Conservation (phyloP, 2,888 invertebrate genomes). For the Sesamia inferens region DNA sequence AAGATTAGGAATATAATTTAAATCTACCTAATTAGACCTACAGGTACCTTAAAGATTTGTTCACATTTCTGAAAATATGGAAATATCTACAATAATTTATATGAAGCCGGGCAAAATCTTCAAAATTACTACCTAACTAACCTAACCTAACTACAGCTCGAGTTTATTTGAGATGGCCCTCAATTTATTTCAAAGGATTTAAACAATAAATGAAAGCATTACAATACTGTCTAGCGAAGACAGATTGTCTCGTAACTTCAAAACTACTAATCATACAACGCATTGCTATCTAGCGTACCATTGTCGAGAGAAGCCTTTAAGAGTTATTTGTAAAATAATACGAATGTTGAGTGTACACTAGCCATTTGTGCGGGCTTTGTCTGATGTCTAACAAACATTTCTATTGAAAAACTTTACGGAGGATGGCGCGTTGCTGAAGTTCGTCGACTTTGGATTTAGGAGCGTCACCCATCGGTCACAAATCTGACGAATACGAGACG, state of each 20-base stretch:
- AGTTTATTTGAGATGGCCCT: constrained; percentile 5
- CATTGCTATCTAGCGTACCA: constrained; percentile 43
- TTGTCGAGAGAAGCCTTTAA: constrained; percentile 47
- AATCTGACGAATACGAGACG: constrained; percentile 72
- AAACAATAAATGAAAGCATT: constrained; percentile 28
- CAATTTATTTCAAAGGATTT: constrained; percentile 22
- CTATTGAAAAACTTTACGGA: constrained; percentile 80
- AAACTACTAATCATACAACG: constrained; percentile 55
- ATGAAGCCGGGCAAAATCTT: not conserved
- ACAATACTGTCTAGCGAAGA: constrained; percentile 34
- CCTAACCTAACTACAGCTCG: no score
- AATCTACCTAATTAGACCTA: no score
- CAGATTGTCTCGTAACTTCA: constrained; percentile 38
- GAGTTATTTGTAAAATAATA: constrained; percentile 64
- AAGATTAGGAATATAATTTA: no score
- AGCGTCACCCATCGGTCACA: constrained; percentile 69
- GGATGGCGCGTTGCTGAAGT: constrained; percentile 68
- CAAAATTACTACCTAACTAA: not conserved
- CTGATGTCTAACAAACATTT: constrained; percentile 74
- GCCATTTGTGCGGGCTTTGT: constrained; percentile 55
- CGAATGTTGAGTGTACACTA: constrained; percentile 56
- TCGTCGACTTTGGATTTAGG: constrained; percentile 80
- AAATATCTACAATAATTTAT: not conserved
- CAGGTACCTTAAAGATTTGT: no score
- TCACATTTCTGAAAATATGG: not conserved